Percentiles rank a stretch among this genome's conserved stretches.
These are phyloP conservation scores for Diachasmimorpha longicaudata DNA, from an alignment of 1,140 invertebrate species.

Conservation along the genomic window DNA sequence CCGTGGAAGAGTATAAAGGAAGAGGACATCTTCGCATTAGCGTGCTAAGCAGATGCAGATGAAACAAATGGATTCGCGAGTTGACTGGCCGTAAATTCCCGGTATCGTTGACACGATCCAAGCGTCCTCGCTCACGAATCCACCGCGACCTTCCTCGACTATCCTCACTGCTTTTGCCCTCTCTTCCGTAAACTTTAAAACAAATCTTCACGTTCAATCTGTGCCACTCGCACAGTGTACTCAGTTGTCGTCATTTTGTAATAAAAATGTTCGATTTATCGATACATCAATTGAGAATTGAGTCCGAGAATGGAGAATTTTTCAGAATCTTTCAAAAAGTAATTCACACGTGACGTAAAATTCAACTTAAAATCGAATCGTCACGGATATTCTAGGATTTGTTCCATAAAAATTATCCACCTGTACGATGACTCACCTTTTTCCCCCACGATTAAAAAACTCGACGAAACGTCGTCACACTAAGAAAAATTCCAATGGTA, in stretches of 20 bases:
- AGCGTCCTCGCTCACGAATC: slow-evolving; percentile 53
- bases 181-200: background rate
- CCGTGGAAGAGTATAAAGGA: background rate
- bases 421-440: too few relatives aligned
- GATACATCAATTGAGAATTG: background rate
- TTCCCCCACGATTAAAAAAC: too few relatives aligned
- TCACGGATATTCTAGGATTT: too few relatives aligned
- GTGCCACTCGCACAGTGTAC: background rate
- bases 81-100: slow-evolving; percentile 56
- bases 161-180: background rate
- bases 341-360: too few relatives aligned
- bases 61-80: slow-evolving; percentile 59
- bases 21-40: slow-evolving; percentile 39
- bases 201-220: slow-evolving; percentile 20
- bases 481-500: too few relatives aligned
- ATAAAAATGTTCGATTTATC: background rate
- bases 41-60: slow-evolving; percentile 60
- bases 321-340: too few relatives aligned
- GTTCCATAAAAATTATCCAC: too few relatives aligned
- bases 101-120: slow-evolving; percentile 58
- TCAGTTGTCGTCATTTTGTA: background rate
- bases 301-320: background rate
- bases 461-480: too few relatives aligned
- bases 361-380: too few relatives aligned
- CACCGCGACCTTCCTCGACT: slow-evolving; percentile 29